A percentile compares a stretch with the other conserved stretches of the same genome.
These are phyloP conservation scores for Linhomoeus sp. DNA, from an alignment of 2,888 invertebrate genomes.

Conservation along the genomic window DNA sequence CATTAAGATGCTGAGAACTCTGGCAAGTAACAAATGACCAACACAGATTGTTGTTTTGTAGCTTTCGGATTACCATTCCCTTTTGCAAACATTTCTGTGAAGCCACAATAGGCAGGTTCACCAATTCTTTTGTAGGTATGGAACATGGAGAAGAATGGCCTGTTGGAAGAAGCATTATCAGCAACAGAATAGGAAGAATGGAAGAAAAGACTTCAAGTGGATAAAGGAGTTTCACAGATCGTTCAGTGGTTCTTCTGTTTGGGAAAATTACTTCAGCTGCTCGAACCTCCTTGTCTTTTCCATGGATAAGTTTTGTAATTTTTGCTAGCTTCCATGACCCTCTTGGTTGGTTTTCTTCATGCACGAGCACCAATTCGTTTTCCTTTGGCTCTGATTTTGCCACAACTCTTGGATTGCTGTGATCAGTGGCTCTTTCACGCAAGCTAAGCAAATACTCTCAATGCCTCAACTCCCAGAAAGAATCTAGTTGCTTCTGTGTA, in stretches of 20 bases:
- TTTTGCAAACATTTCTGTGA: no score
- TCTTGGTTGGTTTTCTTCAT: neutral
- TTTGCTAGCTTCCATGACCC: neutral
- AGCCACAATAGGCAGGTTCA: no score
- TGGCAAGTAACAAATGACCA: no score
- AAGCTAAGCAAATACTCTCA: neutral
- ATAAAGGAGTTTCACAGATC: neutral
- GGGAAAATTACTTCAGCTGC: neutral
- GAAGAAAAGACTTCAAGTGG: no score
- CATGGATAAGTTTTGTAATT: neutral
- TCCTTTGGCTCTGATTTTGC: neutral
- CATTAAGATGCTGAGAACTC: no score
- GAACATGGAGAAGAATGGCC: no score
- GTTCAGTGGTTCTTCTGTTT: neutral
- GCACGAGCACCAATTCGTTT: slow-evolving; percentile 1
- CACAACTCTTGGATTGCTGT: neutral
- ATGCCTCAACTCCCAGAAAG: slow-evolving; percentile 1
- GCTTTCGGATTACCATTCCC: no score
- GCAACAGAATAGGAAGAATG: no score
- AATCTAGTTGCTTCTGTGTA: neutral
- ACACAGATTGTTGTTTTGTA: no score
- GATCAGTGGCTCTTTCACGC: neutral
- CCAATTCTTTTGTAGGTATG: no score
- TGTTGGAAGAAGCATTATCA: no score
- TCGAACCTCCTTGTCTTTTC: neutral